A percentile compares a stretch with the other conserved stretches of the same genome.
These are phyloP conservation scores for Kryptolebias marmoratus DNA, from an alignment of 2,113 vertebrate genomes.

Conservation along the genomic window DNA sequence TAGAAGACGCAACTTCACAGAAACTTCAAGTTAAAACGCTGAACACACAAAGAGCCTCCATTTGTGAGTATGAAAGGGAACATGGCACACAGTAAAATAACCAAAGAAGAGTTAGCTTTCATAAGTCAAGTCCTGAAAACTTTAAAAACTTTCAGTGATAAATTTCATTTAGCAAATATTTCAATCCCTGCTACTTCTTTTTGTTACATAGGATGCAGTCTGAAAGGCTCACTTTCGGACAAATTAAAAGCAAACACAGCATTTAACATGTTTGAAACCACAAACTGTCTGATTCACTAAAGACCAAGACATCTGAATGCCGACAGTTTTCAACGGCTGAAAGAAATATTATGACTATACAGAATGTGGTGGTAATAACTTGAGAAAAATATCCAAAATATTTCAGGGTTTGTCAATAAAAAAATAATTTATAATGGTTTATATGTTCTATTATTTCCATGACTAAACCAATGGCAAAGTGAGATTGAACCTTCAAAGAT, in stretches of 20 bases:
- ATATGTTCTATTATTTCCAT: too few species aligned
- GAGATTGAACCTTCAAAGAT: too few species aligned
- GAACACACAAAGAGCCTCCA: conserved; percentile 53
- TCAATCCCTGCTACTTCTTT: conserved; percentile 43
- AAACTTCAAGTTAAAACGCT: conserved; percentile 41
- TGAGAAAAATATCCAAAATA: too few species aligned
- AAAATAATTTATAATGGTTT: too few species aligned
- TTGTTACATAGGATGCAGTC: conserved; percentile 28
- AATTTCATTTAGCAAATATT: conserved; percentile 36
- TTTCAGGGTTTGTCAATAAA: too few species aligned
- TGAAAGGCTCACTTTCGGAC: conserved; percentile 47
- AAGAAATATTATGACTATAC: too few species aligned
- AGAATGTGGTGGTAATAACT: too few species aligned
- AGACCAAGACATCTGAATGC: conserved; percentile 3
- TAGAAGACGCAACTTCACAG: conserved; percentile 43
- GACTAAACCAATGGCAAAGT: too few species aligned
- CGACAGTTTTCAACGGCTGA: too few species aligned
- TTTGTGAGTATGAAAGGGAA: conserved; percentile 63
- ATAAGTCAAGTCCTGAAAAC: conserved; percentile 50
- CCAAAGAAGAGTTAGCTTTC: conserved; percentile 37
- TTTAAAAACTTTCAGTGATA: conserved; percentile 53
- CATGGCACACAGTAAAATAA: conserved; percentile 56
- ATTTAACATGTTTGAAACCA: conserved; percentile 5
- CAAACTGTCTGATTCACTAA: conserved; percentile 7
- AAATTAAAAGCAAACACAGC: conserved; percentile 35